phyloP scores from a whole-genome alignment of 2,888 invertebrate genomes.

The Abscondita cerata region DNA sequence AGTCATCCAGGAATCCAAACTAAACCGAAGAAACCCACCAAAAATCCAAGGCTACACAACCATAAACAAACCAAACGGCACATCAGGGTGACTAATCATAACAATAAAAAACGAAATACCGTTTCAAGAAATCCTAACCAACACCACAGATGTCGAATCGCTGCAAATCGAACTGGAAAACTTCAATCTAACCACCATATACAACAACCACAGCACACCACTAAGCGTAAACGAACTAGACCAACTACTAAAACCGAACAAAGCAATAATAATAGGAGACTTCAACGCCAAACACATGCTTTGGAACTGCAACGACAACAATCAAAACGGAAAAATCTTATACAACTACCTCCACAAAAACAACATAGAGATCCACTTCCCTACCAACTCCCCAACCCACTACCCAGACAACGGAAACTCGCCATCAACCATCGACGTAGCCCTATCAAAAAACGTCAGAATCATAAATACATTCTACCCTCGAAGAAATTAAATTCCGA shows the following conservation, averaged over 20 bases:
- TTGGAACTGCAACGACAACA: slow-evolving; percentile 7
- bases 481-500: neutral
- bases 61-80: no score
- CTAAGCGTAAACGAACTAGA: neutral
- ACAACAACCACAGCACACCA: no score
- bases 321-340: slow-evolving; percentile 26
- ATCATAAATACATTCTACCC: neutral
- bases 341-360: slow-evolving; percentile 20
- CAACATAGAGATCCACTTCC: neutral
- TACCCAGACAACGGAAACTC: slow-evolving; percentile 18
- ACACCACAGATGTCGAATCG: neutral
- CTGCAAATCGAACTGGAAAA: neutral
- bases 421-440: slow-evolving; percentile 20
- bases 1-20: neutral
- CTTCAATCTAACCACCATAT: no score
- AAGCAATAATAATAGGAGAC: slow-evolving; percentile 6
- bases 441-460: slow-evolving; percentile 20
- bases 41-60: no score
- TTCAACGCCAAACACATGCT: neutral
- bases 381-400: slow-evolving; percentile 15
- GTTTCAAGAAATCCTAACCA: no score
- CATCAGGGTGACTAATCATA: no score
- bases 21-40: no score
- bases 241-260: neutral
- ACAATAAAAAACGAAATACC: neutral